phyloP scores from a whole-genome alignment of 2,888 invertebrate species.

The Rhagonycha lutea region DNA sequence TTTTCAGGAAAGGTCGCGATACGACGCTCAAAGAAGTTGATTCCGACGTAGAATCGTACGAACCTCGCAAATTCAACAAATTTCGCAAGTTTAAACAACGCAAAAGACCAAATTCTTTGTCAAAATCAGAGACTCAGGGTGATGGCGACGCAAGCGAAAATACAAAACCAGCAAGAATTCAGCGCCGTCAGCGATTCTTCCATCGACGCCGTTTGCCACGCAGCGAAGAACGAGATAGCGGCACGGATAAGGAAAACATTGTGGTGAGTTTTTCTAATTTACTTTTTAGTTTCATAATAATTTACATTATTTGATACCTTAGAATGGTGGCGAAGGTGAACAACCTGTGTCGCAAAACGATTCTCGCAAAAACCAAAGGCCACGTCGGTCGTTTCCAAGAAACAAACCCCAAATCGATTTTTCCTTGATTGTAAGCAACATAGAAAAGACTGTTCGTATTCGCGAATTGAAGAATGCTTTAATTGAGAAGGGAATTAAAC shows the following conservation, averaged over 20 bases:
- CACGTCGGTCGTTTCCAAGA: conserved; percentile 11
- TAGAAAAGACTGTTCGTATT: conserved; percentile 71
- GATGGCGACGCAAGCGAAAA: conserved; percentile 26
- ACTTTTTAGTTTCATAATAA: neutral
- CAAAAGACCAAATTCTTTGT: conserved; percentile 36
- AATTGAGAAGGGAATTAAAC: conserved; percentile 74
- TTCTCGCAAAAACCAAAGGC: conserved; percentile 6
- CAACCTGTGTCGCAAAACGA: neutral
- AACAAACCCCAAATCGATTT: conserved; percentile 38
- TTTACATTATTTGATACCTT: neutral
- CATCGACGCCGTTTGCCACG: conserved; percentile 46
- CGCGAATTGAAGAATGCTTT: conserved; percentile 76
- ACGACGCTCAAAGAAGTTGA: conserved; percentile 70
- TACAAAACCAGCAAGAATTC: conserved; percentile 12
- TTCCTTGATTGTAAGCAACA: conserved; percentile 70
- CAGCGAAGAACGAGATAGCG: conserved; percentile 39
- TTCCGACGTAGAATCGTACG: conserved; percentile 68
- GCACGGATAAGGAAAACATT: conserved; percentile 35
- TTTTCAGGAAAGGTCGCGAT: conserved; percentile 61
- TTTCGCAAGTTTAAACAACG: conserved; percentile 47
- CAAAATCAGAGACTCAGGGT: conserved; percentile 38
- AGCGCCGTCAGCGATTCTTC: conserved; percentile 27
- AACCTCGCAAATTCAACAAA: conserved; percentile 53
- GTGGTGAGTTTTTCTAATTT: conserved; percentile 33
- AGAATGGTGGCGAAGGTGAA: conserved; percentile 9